These are phyloP conservation scores for Caenorhabditis briggsae DNA, from an alignment of 1,140 invertebrate genomes.

Conservation along the genomic window DNA sequence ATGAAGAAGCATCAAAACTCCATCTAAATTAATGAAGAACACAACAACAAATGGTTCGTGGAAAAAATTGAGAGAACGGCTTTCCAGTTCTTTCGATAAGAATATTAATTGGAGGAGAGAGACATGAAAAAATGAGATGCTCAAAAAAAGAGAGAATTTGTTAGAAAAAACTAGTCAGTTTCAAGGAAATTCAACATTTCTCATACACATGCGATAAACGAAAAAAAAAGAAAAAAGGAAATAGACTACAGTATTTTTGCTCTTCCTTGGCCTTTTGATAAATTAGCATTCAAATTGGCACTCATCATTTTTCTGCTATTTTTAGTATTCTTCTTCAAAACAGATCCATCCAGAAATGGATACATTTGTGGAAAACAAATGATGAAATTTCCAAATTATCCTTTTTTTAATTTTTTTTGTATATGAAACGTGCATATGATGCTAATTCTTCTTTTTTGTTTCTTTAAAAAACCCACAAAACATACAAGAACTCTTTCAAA, in stretches of 20 bases:
- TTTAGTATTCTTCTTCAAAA: slow-evolving; percentile 41
- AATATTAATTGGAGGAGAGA: slow-evolving; percentile 7
- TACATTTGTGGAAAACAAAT: slow-evolving; percentile 15
- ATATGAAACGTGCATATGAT: slow-evolving; percentile 6
- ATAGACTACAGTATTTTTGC: slow-evolving; percentile 7
- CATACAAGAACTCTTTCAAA: neutral
- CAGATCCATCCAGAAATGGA: neutral
- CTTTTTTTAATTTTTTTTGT: neutral
- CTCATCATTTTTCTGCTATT: neutral
- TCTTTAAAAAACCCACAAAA: neutral
- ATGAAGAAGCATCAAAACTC: neutral
- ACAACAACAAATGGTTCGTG: neutral
- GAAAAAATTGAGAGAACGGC: neutral
- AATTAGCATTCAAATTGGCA: slow-evolving; percentile 50
- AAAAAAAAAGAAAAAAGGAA: neutral
- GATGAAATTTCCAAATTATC: slow-evolving; percentile 11
- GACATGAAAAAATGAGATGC: neutral
- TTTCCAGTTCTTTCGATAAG: neutral
- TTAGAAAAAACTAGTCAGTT: neutral
- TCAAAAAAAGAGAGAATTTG: neutral
- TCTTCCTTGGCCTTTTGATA: neutral
- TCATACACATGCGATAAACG: neutral
- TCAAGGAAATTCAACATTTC: no score
- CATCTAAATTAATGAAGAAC: slow-evolving; percentile 17
- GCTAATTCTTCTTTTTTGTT: neutral